phyloP scores from a whole-genome alignment of 2,888 invertebrate species.

The Aphrophora alni region DNA sequence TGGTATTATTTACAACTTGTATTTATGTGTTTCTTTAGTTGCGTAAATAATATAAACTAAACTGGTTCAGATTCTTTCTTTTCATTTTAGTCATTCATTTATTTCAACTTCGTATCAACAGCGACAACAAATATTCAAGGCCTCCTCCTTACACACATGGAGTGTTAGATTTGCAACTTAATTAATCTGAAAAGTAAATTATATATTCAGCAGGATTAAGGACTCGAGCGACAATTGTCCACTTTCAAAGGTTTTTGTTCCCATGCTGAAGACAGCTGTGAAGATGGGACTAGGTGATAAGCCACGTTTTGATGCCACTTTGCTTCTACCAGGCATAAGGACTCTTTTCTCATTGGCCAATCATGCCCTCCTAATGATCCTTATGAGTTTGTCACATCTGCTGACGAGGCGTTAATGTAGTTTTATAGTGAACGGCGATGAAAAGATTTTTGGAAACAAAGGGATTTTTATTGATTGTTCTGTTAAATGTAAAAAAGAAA shows the following conservation, averaged over 20 bases:
- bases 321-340: background rate
- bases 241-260: slow-evolving; percentile 1
- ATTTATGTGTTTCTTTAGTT: too few species aligned
- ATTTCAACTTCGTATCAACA: too few species aligned
- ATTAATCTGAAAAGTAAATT: background rate
- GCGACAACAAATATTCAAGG: too few species aligned
- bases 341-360: background rate
- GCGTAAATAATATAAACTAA: too few species aligned
- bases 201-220: slow-evolving; percentile 1
- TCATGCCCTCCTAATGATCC: slow-evolving; percentile 6
- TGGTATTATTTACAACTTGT: too few species aligned
- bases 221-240: background rate
- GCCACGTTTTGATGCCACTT: background rate
- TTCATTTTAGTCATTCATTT: too few species aligned
- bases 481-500: background rate
- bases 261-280: slow-evolving; percentile 9
- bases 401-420: background rate
- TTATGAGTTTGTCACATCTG: slow-evolving; percentile 1
- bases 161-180: background rate
- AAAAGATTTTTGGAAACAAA: background rate
- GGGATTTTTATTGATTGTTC: background rate
- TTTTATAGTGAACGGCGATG: background rate
- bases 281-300: background rate
- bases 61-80: too few species aligned
- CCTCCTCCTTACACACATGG: too few species aligned